Percentiles rank a stretch among this genome's conserved stretches.
phyloP scores from a whole-genome alignment of 2,888 invertebrate genomes.

The Microplitis deprimator region DNA sequence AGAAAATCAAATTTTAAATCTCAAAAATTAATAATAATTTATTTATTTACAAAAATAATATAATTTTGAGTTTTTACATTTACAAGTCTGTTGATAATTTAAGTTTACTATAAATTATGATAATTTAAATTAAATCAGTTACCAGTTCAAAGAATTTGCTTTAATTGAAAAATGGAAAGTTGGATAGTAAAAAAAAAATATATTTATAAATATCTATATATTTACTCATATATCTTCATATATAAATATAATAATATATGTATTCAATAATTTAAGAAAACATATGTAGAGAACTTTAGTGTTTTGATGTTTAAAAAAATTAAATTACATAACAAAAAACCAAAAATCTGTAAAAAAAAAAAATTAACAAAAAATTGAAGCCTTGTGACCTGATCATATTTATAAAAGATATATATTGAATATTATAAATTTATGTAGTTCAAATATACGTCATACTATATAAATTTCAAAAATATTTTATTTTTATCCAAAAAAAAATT shows the following conservation, averaged over 20 bases:
- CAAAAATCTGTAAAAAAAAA: background rate
- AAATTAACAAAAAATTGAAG: slow-evolving; percentile 8
- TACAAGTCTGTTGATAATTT: slow-evolving; percentile 42
- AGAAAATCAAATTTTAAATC: no score
- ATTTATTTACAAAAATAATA: no score
- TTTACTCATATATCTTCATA: background rate
- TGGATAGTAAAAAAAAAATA: slow-evolving; percentile 4
- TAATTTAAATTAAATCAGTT: slow-evolving; percentile 8
- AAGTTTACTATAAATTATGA: no score
- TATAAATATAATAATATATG: background rate
- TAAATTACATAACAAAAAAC: background rate
- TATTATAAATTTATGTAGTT: slow-evolving; percentile 53
- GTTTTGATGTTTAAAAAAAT: slow-evolving; percentile 27
- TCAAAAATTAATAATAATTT: no score
- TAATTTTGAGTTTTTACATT: slow-evolving; percentile 47
- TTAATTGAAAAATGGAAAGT: slow-evolving; percentile 28
- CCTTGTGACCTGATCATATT: slow-evolving; percentile 56
- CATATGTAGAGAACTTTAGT: slow-evolving; percentile 48
- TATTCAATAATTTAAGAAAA: background rate
- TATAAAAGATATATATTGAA: slow-evolving; percentile 39
- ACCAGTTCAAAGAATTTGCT: slow-evolving; percentile 37
- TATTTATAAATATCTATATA: background rate
- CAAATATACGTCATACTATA: slow-evolving; percentile 45
- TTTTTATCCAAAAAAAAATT: no score
- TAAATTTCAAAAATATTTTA: background rate